phyloP scores from a whole-genome alignment of 2,888 invertebrate species.

The Volucella bombylans region DNA sequence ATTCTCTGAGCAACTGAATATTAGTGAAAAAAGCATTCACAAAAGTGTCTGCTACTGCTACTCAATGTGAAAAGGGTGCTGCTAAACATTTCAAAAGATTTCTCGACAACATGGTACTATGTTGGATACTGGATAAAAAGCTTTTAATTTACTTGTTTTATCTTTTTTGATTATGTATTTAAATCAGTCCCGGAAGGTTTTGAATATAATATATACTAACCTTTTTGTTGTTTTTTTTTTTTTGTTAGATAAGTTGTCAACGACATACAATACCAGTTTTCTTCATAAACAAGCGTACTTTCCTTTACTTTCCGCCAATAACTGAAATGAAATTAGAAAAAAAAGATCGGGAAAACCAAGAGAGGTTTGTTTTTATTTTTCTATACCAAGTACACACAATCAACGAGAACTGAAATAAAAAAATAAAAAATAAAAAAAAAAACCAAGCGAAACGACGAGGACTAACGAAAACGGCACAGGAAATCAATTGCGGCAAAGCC shows the following conservation, averaged over 20 bases:
- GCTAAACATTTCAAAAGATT: too few relatives aligned
- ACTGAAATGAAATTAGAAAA: conserved; percentile 62
- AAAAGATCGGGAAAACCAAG: neutral
- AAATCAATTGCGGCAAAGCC: conserved; percentile 17
- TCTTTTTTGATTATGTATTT: too few relatives aligned
- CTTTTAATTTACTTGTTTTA: too few relatives aligned
- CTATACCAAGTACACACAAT: neutral
- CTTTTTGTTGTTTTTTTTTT: conserved; percentile 2
- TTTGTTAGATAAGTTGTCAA: neutral
- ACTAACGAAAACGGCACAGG: conserved; percentile 21
- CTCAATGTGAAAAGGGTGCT: too few relatives aligned
- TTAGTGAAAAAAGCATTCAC: too few relatives aligned
- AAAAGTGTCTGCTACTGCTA: too few relatives aligned
- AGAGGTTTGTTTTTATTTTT: conserved; percentile 12
- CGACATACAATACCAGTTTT: conserved; percentile 1
- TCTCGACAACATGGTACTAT: too few relatives aligned
- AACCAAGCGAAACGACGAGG: neutral
- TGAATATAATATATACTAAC: conserved; percentile 45
- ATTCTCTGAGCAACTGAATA: too few relatives aligned
- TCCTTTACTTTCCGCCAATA: conserved; percentile 69
- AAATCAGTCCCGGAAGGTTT: conserved; percentile 15
- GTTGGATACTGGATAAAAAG: too few relatives aligned
- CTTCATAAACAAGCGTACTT: conserved; percentile 7
- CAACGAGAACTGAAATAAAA: conserved; percentile 21
- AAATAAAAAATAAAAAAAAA: conserved; percentile 11